These are phyloP conservation scores for Girardinus metallicus DNA, from an alignment of 2,797 vertebrate genomes.

Conservation along the genomic window DNA sequence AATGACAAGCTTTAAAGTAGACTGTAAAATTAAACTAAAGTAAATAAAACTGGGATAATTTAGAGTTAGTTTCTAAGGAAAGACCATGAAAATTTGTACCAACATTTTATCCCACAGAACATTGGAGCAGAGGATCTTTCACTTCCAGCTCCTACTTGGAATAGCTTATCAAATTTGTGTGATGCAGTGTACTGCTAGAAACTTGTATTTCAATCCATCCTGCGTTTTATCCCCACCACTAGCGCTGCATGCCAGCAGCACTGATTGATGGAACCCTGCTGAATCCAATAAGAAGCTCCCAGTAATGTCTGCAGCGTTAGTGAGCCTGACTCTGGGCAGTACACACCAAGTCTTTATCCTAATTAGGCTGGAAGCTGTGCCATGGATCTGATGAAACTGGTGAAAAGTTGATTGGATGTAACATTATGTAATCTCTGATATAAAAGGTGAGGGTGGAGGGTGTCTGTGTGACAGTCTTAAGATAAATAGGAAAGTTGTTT, in stretches of 20 bases:
- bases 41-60: neutral
- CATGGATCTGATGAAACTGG: slow-evolving; percentile 25
- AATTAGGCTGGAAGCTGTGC: slow-evolving; percentile 25
- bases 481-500: neutral
- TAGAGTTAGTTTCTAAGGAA: neutral
- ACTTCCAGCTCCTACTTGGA: slow-evolving; percentile 39
- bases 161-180: slow-evolving; percentile 47
- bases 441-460: slow-evolving; percentile 9
- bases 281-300: slow-evolving; percentile 44
- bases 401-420: slow-evolving; percentile 25
- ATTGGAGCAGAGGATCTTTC: slow-evolving; percentile 31
- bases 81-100: neutral
- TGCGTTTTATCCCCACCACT: slow-evolving; percentile 50
- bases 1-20: neutral
- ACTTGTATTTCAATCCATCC: slow-evolving; percentile 58
- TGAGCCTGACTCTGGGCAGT: slow-evolving; percentile 19
- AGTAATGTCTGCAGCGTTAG: slow-evolving; percentile 29
- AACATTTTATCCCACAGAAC: slow-evolving; percentile 30
- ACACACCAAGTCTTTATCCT: slow-evolving; percentile 25
- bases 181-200: slow-evolving; percentile 56
- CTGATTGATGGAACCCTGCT: slow-evolving; percentile 58
- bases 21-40: neutral
- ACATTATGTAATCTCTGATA: slow-evolving; percentile 13
- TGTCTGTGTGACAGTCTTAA: slow-evolving; percentile 8
- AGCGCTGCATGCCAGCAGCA: slow-evolving; percentile 36